Percentiles rank a stretch among this genome's conserved stretches.
Conservation (phyloP, 2,113 vertebrate species). For the Speoplatyrhinus poulsoni region DNA sequence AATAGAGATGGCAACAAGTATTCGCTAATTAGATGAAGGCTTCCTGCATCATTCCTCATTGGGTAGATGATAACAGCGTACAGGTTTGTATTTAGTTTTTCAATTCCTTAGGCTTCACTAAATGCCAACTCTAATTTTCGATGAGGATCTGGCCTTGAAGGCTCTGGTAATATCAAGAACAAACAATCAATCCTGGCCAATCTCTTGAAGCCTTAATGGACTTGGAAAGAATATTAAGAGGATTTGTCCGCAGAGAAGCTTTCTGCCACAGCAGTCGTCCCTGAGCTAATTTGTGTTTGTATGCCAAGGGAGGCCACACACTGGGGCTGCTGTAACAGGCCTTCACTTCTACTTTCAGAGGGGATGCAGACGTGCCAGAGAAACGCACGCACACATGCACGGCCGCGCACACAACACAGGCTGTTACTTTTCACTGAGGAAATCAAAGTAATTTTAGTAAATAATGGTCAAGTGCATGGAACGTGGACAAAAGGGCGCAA, state of each 20-base stretch:
- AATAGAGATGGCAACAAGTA: slow-evolving; percentile 42
- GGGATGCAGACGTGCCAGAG: slow-evolving; percentile 4
- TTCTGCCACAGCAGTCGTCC: slow-evolving; percentile 69
- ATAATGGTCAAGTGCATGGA: too few relatives aligned
- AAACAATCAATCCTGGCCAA: slow-evolving; percentile 79
- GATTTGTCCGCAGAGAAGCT: slow-evolving; percentile 70
- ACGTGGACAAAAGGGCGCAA: not conserved
- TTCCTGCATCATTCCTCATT: slow-evolving; percentile 52
- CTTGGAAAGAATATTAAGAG: slow-evolving; percentile 80
- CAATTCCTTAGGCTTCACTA: slow-evolving; percentile 64
- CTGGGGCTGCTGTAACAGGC: slow-evolving; percentile 69
- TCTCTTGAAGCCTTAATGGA: slow-evolving; percentile 76
- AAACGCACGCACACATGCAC: slow-evolving; percentile 11
- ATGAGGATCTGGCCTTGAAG: slow-evolving; percentile 66
- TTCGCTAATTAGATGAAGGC: slow-evolving; percentile 61
- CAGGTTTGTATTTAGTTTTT: slow-evolving; percentile 71
- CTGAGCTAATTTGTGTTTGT: slow-evolving; percentile 75
- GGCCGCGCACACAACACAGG: not conserved
- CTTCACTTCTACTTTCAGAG: slow-evolving; percentile 67
- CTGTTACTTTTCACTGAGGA: slow-evolving; percentile 11
- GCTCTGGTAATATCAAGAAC: slow-evolving; percentile 75
- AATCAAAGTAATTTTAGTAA: too few relatives aligned
- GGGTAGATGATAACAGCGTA: slow-evolving; percentile 39
- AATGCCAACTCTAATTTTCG: slow-evolving; percentile 71
- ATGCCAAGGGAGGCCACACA: slow-evolving; percentile 73